These are phyloP conservation scores for Synanthedon tipuliformis DNA, from an alignment of 2,888 invertebrate genomes.

Conservation along the genomic window DNA sequence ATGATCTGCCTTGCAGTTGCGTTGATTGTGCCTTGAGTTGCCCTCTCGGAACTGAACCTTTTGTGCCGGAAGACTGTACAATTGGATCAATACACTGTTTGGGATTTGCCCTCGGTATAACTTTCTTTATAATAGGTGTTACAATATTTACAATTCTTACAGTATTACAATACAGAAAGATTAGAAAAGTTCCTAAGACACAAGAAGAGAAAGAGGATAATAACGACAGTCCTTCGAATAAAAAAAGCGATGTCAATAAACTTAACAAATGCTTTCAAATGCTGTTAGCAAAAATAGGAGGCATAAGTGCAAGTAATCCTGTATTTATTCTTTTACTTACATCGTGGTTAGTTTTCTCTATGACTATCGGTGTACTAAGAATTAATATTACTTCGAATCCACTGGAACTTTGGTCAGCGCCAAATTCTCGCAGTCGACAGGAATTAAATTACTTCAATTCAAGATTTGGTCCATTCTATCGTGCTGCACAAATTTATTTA, in stretches of 20 bases:
- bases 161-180: constrained; percentile 17
- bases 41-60: constrained; percentile 54
- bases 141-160: constrained; percentile 36
- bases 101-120: constrained; percentile 72
- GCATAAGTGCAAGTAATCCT: constrained; percentile 77
- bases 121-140: constrained; percentile 55
- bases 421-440: constrained; percentile 79
- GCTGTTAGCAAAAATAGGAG: constrained; percentile 40
- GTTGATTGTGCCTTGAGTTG: constrained; percentile 79
- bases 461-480: constrained; percentile 89
- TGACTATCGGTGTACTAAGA: constrained; percentile 76
- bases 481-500: constrained; percentile 90
- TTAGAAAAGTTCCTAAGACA: background rate
- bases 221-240: constrained; percentile 14
- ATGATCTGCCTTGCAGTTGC: constrained; percentile 78
- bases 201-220: constrained; percentile 7
- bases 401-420: constrained; percentile 93
- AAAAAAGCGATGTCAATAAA: constrained; percentile 17
- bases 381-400: constrained; percentile 87
- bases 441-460: constrained; percentile 91
- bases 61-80: constrained; percentile 51
- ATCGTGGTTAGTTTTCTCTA: constrained; percentile 67
- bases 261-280: constrained; percentile 32
- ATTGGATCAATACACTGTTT: constrained; percentile 74
- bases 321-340: constrained; percentile 73